Evolutionary conservation across 2,797 vertebrate genomes (phyloP), one percentile per base, ranked within the genome.

Genomic region (Hippopotamyrus pictus): DNA sequence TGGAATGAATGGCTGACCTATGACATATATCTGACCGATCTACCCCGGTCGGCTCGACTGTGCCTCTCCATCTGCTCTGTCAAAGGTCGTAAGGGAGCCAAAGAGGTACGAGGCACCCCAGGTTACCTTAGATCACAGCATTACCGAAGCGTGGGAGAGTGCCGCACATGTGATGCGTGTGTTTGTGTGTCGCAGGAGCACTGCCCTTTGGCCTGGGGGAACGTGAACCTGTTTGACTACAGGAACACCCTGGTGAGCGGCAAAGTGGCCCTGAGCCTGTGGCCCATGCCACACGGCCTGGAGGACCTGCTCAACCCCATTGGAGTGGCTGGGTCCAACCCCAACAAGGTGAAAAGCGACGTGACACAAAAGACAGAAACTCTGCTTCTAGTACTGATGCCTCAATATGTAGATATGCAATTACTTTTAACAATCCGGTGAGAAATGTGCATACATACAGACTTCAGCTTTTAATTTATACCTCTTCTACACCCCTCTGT

Each of bases 271-370:
- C 89, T 95, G 88, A 93, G 94, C 82, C 91, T 95, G 14, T 94
- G 94, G 94, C 91, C 94, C 0, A 93, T 95, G 17, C 94, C 94
- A 33, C 94, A 95, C 0, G 94, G 94, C 2, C 90, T 94, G 89
- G 94, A 94, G 91, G 94, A 95, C 90, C 90, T 94, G 19, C 92
- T 95, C 84, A 95, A 95, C 62, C 94, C 94, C 37, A 95, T 95
- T 0, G 94, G 94, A 3, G 94, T 94, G 54, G 93, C 94, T 0
- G 94, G 94, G 17, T 93, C 94, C 22, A 95, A 95, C 90, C 94
- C 94, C 33, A 94, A 95, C 73, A 95, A 94, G 92, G 94, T 94
- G 51, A 87, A 90, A 46, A 53, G 57, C 0, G 29, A 6, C 44
- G 48, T 14, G 44, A 65, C 19, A 41, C n/a, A 22, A 25, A 69